phyloP scores from a whole-genome alignment of 2,113 vertebrate genomes.

The Phasianus colchicus region DNA sequence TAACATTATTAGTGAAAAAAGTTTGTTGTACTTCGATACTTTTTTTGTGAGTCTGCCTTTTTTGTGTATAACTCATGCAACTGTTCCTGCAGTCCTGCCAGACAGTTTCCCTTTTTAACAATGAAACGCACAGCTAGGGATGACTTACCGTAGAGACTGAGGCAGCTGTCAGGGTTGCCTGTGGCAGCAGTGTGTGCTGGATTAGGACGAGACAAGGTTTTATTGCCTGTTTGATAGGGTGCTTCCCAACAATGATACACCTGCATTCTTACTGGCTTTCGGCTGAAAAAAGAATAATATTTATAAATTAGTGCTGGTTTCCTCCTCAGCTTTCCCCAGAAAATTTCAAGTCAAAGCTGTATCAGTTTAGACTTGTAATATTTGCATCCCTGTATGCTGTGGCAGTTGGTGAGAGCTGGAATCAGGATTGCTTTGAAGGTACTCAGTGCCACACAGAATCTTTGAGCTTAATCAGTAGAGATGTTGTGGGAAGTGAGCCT shows the following conservation, averaged over 20 bases:
- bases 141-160: not conserved
- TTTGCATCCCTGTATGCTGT: not conserved
- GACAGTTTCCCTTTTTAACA: not conserved
- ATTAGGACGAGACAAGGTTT: not conserved
- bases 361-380: not conserved
- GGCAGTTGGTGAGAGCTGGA: not conserved
- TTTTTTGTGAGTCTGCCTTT: not conserved
- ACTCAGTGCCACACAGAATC: not conserved
- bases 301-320: not conserved
- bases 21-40: not conserved
- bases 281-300: not conserved
- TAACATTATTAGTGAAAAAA: not conserved
- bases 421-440: not conserved
- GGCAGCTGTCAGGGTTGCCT: not conserved
- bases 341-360: not conserved
- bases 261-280: not conserved
- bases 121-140: not conserved
- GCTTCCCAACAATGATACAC: not conserved
- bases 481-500: not conserved
- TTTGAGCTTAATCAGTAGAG: not conserved
- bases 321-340: not conserved
- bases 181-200: not conserved
- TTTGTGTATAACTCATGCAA: not conserved
- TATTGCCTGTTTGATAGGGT: not conserved
- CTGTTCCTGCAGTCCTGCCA: not conserved